Evolutionary conservation across 2,113 vertebrate species (phyloP).

Genomic region (Cephalopholis sonnerati): DNA sequence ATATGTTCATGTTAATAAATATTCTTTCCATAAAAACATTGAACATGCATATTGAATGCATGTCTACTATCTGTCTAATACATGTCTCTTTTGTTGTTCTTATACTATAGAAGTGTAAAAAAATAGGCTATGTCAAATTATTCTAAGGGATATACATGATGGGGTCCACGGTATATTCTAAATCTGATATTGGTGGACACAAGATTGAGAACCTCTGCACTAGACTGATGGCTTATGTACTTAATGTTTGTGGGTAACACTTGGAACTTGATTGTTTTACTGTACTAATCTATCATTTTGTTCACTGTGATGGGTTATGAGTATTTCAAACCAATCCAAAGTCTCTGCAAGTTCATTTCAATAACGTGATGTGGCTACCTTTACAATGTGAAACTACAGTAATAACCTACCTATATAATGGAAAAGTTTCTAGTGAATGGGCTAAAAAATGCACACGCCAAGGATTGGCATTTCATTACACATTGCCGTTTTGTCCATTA

Average conservation of each 20-base stretch:
- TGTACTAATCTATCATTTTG: background rate
- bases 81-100: too few species aligned
- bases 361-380: background rate
- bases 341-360: background rate
- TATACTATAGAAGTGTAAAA: too few species aligned
- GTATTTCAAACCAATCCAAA: background rate
- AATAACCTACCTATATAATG: background rate
- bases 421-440: background rate
- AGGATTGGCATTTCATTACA: constrained; percentile 6
- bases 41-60: too few species aligned
- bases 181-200: too few species aligned
- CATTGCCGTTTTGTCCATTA: constrained; percentile 15
- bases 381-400: background rate
- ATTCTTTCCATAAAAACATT: too few species aligned
- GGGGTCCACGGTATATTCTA: too few species aligned
- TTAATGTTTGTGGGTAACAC: background rate
- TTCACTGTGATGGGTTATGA: background rate
- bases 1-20: too few species aligned
- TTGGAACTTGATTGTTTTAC: background rate
- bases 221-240: too few species aligned
- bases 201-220: too few species aligned
- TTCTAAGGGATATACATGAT: too few species aligned
- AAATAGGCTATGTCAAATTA: too few species aligned
- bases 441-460: background rate
- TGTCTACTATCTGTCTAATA: too few species aligned